phyloP scores from a whole-genome alignment of 2,888 invertebrate genomes.

The Ischnus inquisitorius region DNA sequence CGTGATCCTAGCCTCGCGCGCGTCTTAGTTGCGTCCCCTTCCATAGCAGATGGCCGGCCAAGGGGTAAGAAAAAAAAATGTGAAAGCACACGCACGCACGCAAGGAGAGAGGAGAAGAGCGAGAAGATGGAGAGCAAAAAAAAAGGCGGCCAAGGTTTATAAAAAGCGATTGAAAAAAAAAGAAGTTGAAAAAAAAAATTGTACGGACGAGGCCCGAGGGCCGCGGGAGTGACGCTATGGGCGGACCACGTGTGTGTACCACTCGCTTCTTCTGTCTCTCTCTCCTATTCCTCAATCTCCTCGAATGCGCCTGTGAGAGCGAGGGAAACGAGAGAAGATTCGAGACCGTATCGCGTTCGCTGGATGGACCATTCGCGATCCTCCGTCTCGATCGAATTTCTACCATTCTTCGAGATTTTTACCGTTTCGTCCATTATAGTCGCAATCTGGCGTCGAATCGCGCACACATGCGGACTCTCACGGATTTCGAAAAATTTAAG shows the following conservation, averaged over 20 bases:
- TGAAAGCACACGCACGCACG: conserved; percentile 77
- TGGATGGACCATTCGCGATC: conserved; percentile 71
- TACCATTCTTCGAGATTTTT: conserved; percentile 77
- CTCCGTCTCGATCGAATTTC: conserved; percentile 83
- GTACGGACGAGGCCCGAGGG: conserved; percentile 73
- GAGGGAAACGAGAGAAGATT: conserved; percentile 47
- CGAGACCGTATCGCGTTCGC: conserved; percentile 72
- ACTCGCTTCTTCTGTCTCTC: conserved; percentile 47
- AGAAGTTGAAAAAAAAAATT: conserved; percentile 76
- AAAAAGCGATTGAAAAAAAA: conserved; percentile 83
- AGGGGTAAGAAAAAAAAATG: conserved; percentile 85
- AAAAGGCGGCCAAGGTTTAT: conserved; percentile 78
- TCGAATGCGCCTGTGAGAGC: conserved; percentile 64
- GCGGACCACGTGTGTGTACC: conserved; percentile 80
- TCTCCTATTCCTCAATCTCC: conserved; percentile 36
- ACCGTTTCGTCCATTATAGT: conserved; percentile 63
- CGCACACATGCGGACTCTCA: not conserved
- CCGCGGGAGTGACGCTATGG: conserved; percentile 72
- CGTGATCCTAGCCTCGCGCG: conserved; percentile 77
- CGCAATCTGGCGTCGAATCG: conserved; percentile 24
- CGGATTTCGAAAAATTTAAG: not conserved
- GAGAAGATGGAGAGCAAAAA: conserved; percentile 54
- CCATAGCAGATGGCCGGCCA: conserved; percentile 87
- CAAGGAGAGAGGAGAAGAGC: conserved; percentile 70
- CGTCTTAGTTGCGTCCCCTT: conserved; percentile 81